These are phyloP conservation scores for Noctilio leporinus DNA, from an alignment of 2,113 vertebrate genomes.

Conservation along the genomic window DNA sequence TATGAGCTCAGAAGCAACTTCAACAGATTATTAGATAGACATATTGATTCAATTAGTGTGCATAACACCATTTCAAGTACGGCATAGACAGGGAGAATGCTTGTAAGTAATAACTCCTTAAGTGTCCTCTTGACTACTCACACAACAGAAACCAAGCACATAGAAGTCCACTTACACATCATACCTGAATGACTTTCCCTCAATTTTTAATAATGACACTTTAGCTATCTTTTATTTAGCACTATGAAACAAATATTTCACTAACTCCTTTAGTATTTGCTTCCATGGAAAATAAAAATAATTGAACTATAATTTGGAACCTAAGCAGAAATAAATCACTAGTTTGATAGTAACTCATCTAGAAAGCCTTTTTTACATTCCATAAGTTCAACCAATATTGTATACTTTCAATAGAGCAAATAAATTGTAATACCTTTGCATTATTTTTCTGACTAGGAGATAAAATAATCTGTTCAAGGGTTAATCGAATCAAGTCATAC, in stretches of 20 bases:
- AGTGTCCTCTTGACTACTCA: slow-evolving; percentile 31
- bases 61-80: slow-evolving; percentile 20
- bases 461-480: background rate
- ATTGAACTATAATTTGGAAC: background rate
- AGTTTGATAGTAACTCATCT: background rate
- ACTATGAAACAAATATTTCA: background rate
- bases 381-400: background rate
- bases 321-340: background rate
- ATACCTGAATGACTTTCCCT: background rate
- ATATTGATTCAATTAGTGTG: slow-evolving; percentile 39
- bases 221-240: background rate
- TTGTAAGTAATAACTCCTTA: background rate
- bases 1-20: slow-evolving; percentile 9
- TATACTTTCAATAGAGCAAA: background rate
- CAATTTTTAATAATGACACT: background rate
- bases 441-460: slow-evolving; percentile 2
- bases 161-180: background rate
- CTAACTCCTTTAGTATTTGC: background rate
- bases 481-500: background rate
- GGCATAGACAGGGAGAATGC: background rate
- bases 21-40: slow-evolving; percentile 28
- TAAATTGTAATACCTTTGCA: background rate
- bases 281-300: background rate
- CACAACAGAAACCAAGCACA: background rate
- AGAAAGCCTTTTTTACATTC: background rate